phyloP scores from a whole-genome alignment of 2,113 vertebrate species.

The Upupa epops region DNA sequence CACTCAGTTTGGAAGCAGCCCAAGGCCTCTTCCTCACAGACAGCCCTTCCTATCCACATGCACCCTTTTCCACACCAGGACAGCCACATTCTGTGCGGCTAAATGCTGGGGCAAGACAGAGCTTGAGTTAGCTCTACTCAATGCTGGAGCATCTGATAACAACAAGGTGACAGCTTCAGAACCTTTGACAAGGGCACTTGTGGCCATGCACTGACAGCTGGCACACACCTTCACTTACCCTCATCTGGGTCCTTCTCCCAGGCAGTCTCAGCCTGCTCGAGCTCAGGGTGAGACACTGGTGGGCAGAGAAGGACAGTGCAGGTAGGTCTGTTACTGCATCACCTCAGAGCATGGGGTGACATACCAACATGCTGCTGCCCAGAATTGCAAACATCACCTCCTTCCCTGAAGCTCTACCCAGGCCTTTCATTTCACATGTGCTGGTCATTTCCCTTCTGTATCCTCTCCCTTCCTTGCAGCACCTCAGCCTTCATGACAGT shows the following conservation, averaged over 20 bases:
- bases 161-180: neutral
- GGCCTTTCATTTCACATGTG: neutral
- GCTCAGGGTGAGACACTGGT: slow-evolving; percentile 54
- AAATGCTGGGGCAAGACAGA: neutral
- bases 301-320: slow-evolving; percentile 49
- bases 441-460: neutral
- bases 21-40: neutral
- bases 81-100: neutral
- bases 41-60: neutral
- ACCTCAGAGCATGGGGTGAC: neutral
- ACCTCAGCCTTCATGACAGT: neutral
- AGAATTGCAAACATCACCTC: neutral
- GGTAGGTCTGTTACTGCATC: slow-evolving; percentile 8
- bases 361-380: neutral
- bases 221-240: slow-evolving; percentile 45
- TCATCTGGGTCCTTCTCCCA: slow-evolving; percentile 54
- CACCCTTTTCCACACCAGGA: neutral
- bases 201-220: slow-evolving; percentile 1
- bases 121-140: neutral
- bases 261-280: slow-evolving; percentile 50
- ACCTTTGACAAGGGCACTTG: neutral
- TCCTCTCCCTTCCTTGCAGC: neutral
- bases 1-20: neutral
- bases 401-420: neutral
- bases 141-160: neutral